Conservation (phyloP, 2,888 invertebrate species). For the Punctoribates punctum region DNA sequence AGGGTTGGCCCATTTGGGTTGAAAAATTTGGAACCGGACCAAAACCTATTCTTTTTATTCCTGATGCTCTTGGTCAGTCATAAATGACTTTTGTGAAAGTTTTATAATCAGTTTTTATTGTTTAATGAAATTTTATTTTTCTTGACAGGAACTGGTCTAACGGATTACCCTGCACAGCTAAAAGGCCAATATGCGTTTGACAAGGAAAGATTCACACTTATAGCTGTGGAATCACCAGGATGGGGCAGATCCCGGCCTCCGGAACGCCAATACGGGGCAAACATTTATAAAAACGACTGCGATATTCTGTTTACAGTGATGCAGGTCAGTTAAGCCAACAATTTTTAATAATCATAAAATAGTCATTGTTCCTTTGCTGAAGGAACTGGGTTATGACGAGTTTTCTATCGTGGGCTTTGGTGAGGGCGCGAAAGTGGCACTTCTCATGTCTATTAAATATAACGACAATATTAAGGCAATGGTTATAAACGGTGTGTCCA, state of each 20-base stretch:
- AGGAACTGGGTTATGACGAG: conserved; percentile 22
- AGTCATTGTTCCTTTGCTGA: background rate
- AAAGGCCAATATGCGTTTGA: background rate
- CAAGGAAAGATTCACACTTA: conserved; percentile 11
- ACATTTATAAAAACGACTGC: conserved; percentile 21
- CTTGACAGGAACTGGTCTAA: background rate
- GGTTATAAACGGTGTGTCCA: background rate
- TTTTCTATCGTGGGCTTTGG: conserved; percentile 54
- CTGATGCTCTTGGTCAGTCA: conserved; percentile 63
- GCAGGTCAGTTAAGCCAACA: conserved; percentile 22
- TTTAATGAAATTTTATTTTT: too few species aligned
- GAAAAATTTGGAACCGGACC: conserved; percentile 62
- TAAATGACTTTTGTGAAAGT: background rate
- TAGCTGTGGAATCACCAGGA: conserved; percentile 36
- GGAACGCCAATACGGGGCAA: background rate
- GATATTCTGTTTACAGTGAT: conserved; percentile 9
- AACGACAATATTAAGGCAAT: conserved; percentile 47
- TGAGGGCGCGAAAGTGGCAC: conserved; percentile 53
- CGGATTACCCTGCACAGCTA: background rate
- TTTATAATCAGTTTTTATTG: too few species aligned
- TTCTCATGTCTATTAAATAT: conserved; percentile 52
- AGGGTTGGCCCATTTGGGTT: conserved; percentile 62
- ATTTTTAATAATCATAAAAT: background rate
- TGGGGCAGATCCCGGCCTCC: conserved; percentile 39
- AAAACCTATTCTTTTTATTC: conserved; percentile 65